Percentiles rank a stretch among this genome's conserved stretches.
phyloP scores from a whole-genome alignment of 2,797 vertebrate genomes.

The Tarsius wallacei region DNA sequence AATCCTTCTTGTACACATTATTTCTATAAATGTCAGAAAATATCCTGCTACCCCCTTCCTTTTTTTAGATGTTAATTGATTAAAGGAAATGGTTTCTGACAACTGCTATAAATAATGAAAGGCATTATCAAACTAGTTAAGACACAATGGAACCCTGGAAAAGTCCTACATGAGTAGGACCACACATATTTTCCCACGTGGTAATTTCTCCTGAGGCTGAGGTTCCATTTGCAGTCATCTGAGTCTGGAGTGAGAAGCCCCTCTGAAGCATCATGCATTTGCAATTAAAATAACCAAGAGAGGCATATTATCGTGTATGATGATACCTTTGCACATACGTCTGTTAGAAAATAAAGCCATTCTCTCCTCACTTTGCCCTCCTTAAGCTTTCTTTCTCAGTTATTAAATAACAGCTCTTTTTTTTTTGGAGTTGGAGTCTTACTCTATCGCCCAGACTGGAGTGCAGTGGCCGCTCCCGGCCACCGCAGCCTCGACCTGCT shows the following conservation, averaged over 20 bases:
- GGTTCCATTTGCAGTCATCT: neutral
- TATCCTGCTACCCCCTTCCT: neutral
- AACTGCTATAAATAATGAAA: conserved; percentile 71
- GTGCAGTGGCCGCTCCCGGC: too few relatives aligned
- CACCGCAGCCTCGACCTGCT: too few relatives aligned
- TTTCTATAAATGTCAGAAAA: conserved; percentile 71
- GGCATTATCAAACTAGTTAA: conserved; percentile 31
- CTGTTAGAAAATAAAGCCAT: neutral
- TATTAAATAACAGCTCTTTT: conserved; percentile 36
- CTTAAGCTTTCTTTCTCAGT: neutral
- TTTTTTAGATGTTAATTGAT: conserved; percentile 53
- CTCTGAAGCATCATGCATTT: neutral
- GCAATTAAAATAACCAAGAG: neutral
- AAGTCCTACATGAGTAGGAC: neutral
- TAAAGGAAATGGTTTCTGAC: conserved; percentile 76
- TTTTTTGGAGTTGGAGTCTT: too few relatives aligned
- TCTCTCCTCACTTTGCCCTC: neutral
- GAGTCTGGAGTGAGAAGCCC: neutral
- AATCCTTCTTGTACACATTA: conserved; percentile 51
- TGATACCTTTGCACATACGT: neutral
- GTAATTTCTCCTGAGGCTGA: neutral
- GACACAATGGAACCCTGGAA: neutral
- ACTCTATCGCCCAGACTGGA: too few relatives aligned
- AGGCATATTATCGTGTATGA: neutral
- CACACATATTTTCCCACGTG: neutral